These are phyloP conservation scores for Rhinichthys osculus DNA, from an alignment of 2,797 vertebrate species.

Conservation along the genomic window DNA sequence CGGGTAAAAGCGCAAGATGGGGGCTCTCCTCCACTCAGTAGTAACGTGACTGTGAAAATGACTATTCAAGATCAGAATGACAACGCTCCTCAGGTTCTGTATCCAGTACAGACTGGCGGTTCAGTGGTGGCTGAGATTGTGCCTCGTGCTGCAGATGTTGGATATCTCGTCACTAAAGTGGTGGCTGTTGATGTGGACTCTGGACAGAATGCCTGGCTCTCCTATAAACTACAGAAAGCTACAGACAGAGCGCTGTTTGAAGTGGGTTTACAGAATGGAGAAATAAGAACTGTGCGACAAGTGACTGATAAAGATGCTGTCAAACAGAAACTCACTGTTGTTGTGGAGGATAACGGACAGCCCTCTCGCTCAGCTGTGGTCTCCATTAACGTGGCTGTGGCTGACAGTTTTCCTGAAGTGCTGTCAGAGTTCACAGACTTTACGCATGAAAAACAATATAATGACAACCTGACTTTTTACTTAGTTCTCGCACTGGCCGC, in stretches of 20 bases:
- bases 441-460: slow-evolving; percentile 27
- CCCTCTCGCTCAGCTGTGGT: slow-evolving; percentile 60
- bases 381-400: slow-evolving; percentile 54
- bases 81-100: slow-evolving; percentile 68
- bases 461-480: slow-evolving; percentile 49
- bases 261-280: slow-evolving; percentile 66
- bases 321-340: slow-evolving; percentile 75
- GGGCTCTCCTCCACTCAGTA: slow-evolving; percentile 68
- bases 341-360: slow-evolving; percentile 67
- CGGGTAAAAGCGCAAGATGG: slow-evolving; percentile 68
- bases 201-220: slow-evolving; percentile 58
- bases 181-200: slow-evolving; percentile 69
- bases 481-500: slow-evolving; percentile 47
- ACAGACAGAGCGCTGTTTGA: slow-evolving; percentile 68
- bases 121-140: slow-evolving; percentile 72
- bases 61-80: slow-evolving; percentile 66
- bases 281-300: slow-evolving; percentile 65
- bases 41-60: slow-evolving; percentile 58
- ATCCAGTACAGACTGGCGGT: slow-evolving; percentile 64
- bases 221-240: slow-evolving; percentile 68
- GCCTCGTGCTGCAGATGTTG: slow-evolving; percentile 70
- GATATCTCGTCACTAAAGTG: slow-evolving; percentile 76
- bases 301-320: slow-evolving; percentile 75
- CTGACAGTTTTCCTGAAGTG: slow-evolving; percentile 53
- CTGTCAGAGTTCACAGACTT: slow-evolving; percentile 47